Evolutionary conservation across 1,140 invertebrate species (phyloP).

Genomic region (Hirudo medicinalis): DNA sequence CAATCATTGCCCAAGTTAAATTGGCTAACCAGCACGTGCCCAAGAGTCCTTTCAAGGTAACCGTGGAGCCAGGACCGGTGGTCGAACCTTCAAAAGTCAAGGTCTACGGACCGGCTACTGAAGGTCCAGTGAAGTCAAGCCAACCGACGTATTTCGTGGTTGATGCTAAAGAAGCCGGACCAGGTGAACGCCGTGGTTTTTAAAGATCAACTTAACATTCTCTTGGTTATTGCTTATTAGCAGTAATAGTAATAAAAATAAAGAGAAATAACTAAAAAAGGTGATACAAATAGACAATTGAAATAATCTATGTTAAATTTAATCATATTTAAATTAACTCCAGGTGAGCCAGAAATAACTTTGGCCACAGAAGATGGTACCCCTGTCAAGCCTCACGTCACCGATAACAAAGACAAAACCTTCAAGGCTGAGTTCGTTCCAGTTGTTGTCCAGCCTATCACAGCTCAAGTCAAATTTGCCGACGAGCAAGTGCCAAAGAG

Average conservation of each 20-base stretch:
- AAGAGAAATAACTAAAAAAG: no score
- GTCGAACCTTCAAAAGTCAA: constrained; percentile 21
- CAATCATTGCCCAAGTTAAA: background rate
- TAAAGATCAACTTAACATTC: background rate
- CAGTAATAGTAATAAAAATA: no score
- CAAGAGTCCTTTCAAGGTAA: constrained; percentile 17
- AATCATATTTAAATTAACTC: no score
- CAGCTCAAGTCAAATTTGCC: constrained; percentile 47
- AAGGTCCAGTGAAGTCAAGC: constrained; percentile 22
- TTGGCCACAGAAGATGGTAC: constrained; percentile 9
- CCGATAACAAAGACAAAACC: constrained; percentile 12
- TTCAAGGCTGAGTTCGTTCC: constrained; percentile 13
- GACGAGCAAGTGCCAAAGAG: constrained; percentile 57
- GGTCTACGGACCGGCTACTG: constrained; percentile 24
- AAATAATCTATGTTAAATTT: no score
- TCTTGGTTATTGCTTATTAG: no score
- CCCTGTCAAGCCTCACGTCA: background rate
- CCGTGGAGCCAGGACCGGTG: background rate
- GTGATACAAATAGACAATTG: no score
- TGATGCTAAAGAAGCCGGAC: constrained; percentile 23
- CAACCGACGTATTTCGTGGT: constrained; percentile 24
- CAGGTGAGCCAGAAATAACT: constrained; percentile 7
- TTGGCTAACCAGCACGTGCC: constrained; percentile 10
- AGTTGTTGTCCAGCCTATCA: background rate
- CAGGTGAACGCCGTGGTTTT: background rate